Evolutionary conservation across 2,113 vertebrate species (phyloP), one percentile per base, ranked within the genome.

Genomic region (Notiomystis cincta): DNA sequence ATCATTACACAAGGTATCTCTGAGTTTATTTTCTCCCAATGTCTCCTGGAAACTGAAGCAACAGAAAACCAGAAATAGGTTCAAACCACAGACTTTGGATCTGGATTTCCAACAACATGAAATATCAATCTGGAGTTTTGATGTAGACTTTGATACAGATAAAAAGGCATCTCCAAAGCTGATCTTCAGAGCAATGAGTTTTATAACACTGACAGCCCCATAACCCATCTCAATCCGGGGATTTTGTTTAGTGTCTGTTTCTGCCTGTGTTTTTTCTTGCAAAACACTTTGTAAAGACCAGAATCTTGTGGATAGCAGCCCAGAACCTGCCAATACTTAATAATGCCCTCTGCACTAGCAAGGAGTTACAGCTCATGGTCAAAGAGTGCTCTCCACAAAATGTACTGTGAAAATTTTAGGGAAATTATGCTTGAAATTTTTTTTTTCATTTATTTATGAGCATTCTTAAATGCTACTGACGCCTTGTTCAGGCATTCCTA

Each of bases 21-120:
- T 64, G 61, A 82, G 14, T 90, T 97, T 73, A 93, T 69, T 78
- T 94, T 92, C 35, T 66, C 37, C 62, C 61, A 57, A 6, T 10
- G 42, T 80, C 60, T 96, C 25, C 47, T 75, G 35, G n/a, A 90
- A 92, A 90, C 54, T 56, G 51, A 95, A 81, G 48, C 45, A 90
- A 75, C n/a, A 72, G 67, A 73, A 92, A 91, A 37, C 38, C 67
- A 83, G 71, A 95, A 95, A 93, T 80, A 90, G 75, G n/a, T 66
- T 81, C 72, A 92, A 93, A 88, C 13, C n/a, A 60, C 54, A 93
- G 76, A 83, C 33, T 87, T 93, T 64, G 75, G 60, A 80, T 83
- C 70, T 67, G 42, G 62, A 80, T 91, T 97, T 94, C 67, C 1
- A 1, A 82, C 51, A 88, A 88, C 84, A 44, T 66, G 40, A 91